phyloP scores from a whole-genome alignment of 2,113 vertebrate species.

The Oplegnathus fasciatus region DNA sequence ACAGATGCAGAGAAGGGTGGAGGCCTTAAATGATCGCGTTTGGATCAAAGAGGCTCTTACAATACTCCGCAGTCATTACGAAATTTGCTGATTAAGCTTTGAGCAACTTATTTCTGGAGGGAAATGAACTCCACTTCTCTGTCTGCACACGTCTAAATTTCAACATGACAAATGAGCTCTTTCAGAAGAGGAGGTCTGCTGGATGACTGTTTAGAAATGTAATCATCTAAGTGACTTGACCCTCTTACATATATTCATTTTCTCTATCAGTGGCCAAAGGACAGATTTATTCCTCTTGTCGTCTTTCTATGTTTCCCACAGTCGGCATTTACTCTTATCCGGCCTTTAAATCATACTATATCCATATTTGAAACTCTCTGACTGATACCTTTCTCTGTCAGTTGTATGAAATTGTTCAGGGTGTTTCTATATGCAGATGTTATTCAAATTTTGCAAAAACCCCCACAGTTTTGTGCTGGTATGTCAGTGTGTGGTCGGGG shows the following conservation, averaged over 20 bases:
- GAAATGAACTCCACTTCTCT: slow-evolving; percentile 13
- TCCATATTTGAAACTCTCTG: background rate
- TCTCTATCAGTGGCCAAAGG: background rate
- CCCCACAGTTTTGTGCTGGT: background rate
- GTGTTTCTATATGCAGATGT: background rate
- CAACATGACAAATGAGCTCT: slow-evolving; percentile 23
- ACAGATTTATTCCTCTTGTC: background rate
- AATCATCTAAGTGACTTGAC: slow-evolving; percentile 33
- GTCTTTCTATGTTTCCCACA: background rate
- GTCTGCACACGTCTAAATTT: slow-evolving; percentile 21
- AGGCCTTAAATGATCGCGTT: background rate
- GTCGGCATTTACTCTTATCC: no score
- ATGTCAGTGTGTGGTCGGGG: background rate
- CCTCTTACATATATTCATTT: background rate
- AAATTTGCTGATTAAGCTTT: slow-evolving; percentile 35
- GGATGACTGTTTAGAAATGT: background rate
- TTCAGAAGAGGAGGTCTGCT: slow-evolving; percentile 21
- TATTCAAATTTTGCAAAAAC: background rate
- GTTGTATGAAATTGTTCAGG: background rate
- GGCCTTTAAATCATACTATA: background rate
- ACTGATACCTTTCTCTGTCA: no score
- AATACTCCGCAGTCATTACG: background rate
- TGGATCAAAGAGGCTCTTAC: background rate
- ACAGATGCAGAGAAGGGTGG: background rate
- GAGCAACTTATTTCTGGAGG: slow-evolving; percentile 1